These are phyloP conservation scores for Hyaena hyaena DNA, from an alignment of 2,113 vertebrate species.

Conservation along the genomic window DNA sequence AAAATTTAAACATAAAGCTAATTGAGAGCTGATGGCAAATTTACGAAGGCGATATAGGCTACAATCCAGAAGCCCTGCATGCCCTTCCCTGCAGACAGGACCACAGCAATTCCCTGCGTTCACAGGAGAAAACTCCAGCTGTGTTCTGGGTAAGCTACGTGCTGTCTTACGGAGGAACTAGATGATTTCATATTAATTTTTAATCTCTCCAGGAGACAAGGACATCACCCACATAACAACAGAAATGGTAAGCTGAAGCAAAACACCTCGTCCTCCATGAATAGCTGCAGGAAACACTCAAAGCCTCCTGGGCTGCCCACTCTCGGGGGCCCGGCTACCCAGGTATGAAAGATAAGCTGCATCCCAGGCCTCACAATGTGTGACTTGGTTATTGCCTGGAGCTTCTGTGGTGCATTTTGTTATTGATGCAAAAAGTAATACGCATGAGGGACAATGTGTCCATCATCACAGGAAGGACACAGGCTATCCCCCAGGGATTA, in stretches of 20 bases:
- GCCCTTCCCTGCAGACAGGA: background rate
- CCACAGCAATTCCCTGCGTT: background rate
- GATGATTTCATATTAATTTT: background rate
- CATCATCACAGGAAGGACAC: background rate
- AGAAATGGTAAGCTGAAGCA: background rate
- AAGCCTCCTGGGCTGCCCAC: background rate
- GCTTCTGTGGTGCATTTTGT: background rate
- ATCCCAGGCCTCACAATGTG: background rate
- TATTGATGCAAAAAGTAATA: conserved; percentile 28
- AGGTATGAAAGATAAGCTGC: background rate
- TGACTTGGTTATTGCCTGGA: background rate
- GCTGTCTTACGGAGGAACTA: background rate
- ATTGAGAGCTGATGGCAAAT: background rate
- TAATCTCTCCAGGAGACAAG: conserved; percentile 35
- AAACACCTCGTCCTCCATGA: background rate
- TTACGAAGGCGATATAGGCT: background rate
- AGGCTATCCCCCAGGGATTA: background rate
- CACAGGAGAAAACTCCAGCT: background rate
- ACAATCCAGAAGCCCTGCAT: background rate
- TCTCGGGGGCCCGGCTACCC: background rate
- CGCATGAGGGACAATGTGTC: conserved; percentile 8
- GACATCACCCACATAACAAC: background rate
- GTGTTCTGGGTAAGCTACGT: background rate
- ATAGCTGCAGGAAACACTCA: conserved; percentile 5
- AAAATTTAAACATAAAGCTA: conserved; percentile 24